These are phyloP conservation scores for Leptosomus discolor DNA, from an alignment of 2,113 vertebrate species.

Conservation along the genomic window DNA sequence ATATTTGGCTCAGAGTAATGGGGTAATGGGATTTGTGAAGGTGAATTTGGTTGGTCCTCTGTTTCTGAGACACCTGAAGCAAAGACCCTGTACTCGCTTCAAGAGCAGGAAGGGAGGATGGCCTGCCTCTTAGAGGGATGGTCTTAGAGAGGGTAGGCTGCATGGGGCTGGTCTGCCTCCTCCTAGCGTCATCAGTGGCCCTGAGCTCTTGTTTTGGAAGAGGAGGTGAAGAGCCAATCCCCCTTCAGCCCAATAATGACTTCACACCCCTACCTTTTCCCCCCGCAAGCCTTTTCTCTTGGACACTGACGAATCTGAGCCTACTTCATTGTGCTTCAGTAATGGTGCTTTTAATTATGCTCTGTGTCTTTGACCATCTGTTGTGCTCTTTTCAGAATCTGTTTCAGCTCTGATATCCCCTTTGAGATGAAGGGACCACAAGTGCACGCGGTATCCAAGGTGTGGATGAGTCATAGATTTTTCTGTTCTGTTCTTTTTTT, in stretches of 20 bases:
- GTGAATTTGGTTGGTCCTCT: background rate
- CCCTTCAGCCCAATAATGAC: background rate
- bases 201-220: background rate
- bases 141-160: background rate
- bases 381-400: conserved; percentile 55
- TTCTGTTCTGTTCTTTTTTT: conserved; percentile 17
- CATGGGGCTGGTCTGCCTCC: background rate
- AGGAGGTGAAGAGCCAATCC: background rate
- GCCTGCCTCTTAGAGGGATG: background rate
- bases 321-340: conserved; percentile 21
- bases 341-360: conserved; percentile 51
- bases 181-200: background rate
- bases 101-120: background rate
- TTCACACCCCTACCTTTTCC: background rate
- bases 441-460: conserved; percentile 26
- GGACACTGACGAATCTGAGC: conserved; percentile 22
- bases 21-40: background rate
- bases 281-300: background rate
- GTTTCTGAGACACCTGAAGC: background rate
- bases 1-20: background rate
- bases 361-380: conserved; percentile 60
- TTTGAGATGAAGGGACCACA: conserved; percentile 41
- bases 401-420: conserved; percentile 43
- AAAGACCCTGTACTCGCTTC: background rate
- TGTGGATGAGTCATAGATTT: conserved; percentile 59